These are phyloP conservation scores for Spizaetus ornatus DNA, from an alignment of 2,113 vertebrate genomes.

Conservation along the genomic window DNA sequence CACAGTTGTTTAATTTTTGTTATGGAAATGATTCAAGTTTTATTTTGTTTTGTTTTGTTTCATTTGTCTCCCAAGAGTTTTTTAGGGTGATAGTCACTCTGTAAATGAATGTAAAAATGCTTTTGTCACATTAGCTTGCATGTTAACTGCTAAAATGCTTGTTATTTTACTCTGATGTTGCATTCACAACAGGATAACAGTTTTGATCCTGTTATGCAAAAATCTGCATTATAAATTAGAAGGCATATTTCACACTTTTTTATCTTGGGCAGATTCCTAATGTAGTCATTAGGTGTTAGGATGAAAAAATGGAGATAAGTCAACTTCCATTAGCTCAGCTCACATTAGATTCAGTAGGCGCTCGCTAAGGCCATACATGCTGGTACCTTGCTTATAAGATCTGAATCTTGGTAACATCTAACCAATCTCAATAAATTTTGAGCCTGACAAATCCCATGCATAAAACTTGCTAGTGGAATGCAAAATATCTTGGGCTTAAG, in stretches of 20 bases:
- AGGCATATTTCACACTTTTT: slow-evolving; percentile 46
- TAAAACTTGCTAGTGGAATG: background rate
- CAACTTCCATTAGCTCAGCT: background rate
- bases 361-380: background rate
- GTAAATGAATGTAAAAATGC: slow-evolving; percentile 37
- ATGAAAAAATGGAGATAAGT: slow-evolving; percentile 26
- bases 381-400: background rate
- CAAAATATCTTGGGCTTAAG: background rate
- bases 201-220: slow-evolving; percentile 65
- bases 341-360: background rate
- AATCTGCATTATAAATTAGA: slow-evolving; percentile 63
- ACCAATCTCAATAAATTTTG: background rate
- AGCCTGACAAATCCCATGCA: background rate
- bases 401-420: background rate
- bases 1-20: slow-evolving; percentile 62
- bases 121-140: slow-evolving; percentile 45
- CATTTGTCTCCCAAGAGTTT: slow-evolving; percentile 54
- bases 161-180: slow-evolving; percentile 43
- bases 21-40: slow-evolving; percentile 43
- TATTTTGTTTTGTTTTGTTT: slow-evolving; percentile 44
- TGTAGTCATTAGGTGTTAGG: slow-evolving; percentile 35
- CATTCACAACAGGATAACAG: slow-evolving; percentile 52
- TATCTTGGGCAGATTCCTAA: slow-evolving; percentile 30
- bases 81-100: slow-evolving; percentile 9
- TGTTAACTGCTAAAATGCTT: slow-evolving; percentile 45